These are phyloP conservation scores for Upupa epops DNA, from an alignment of 2,113 vertebrate species.

Conservation along the genomic window DNA sequence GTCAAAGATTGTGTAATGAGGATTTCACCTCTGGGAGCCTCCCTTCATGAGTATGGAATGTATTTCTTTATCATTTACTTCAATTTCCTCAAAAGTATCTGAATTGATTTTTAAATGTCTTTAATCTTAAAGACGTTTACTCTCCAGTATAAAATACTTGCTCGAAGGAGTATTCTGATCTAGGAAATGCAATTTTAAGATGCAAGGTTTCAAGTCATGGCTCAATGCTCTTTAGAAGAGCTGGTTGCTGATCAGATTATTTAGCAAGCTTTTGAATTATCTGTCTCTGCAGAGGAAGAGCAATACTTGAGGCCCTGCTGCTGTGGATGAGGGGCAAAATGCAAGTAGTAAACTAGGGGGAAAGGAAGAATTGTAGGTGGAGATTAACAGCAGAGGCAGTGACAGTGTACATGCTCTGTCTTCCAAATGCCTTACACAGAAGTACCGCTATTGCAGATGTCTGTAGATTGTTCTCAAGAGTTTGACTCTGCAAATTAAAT, in stretches of 20 bases:
- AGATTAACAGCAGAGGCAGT: neutral
- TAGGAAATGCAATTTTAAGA: neutral
- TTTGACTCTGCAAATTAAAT: neutral
- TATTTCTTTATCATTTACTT: constrained; percentile 3
- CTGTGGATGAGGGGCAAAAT: neutral
- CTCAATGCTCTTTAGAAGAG: neutral
- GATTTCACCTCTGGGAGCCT: constrained; percentile 35
- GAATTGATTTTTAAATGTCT: neutral
- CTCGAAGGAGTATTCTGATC: neutral
- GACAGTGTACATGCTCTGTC: neutral
- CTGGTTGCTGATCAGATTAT: neutral
- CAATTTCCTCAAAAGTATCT: neutral
- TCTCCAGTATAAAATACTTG: constrained; percentile 2
- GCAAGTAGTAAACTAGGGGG: neutral
- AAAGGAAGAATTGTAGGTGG: neutral
- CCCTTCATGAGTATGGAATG: neutral
- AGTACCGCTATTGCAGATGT: neutral
- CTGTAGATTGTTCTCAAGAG: neutral
- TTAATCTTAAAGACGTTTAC: constrained; percentile 50
- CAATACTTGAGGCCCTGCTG: neutral
- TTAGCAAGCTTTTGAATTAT: neutral
- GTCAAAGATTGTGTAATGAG: constrained; percentile 61
- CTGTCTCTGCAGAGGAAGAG: neutral
- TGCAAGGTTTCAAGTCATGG: neutral
- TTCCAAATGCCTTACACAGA: neutral